Evolutionary conservation across 2,797 vertebrate genomes (phyloP), one percentile per base, ranked within the genome.

Genomic region (Falco rusticolus): DNA sequence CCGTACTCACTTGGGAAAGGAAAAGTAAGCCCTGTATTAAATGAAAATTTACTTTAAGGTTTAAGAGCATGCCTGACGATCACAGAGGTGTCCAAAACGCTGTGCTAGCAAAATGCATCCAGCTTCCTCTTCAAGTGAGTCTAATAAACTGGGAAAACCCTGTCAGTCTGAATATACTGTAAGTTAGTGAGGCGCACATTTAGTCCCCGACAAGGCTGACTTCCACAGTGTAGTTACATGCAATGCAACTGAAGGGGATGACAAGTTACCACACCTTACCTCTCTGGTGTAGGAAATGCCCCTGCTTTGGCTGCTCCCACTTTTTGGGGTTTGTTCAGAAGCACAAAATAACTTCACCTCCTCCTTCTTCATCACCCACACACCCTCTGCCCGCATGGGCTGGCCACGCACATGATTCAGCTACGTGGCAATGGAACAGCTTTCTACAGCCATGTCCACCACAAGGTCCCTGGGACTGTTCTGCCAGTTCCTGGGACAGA

Each of bases 111-210:
- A 93, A 96, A 93, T 24, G 10, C 45, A 85, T 79, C 60, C 84
- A 82, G 41, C 26, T 91, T 95, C 80, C 65, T 84, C 71, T 57
- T 71, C 76, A 84, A 51, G 89, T 91, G 87, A 96, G 61, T 26
- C 81, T 96, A 95, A 97, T 68, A 92, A 91, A 50, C 45, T 89
- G 83, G 87, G 95, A 95, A 97, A 96, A 90, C 54, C 57, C 76
- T 95, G 96, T 93, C 91, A 81, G 33, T 14, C 29, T 69, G 76
- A 69, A 93, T 97, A 60, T 1, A 39, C 84, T 69, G 64, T 31
- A 34, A 56, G 81, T 19, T 33, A 79, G 33, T 9, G 60, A 97
- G 60, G 95, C 3, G 0, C 33, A 7, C 37, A 8, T 12, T 33
- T 16, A 76, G 79, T 25, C 72, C 70, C 83, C 5, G 45, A 66